These are phyloP conservation scores for Acanthococcus lagerstroemiae DNA, from an alignment of 2,888 invertebrate species.

Conservation along the genomic window DNA sequence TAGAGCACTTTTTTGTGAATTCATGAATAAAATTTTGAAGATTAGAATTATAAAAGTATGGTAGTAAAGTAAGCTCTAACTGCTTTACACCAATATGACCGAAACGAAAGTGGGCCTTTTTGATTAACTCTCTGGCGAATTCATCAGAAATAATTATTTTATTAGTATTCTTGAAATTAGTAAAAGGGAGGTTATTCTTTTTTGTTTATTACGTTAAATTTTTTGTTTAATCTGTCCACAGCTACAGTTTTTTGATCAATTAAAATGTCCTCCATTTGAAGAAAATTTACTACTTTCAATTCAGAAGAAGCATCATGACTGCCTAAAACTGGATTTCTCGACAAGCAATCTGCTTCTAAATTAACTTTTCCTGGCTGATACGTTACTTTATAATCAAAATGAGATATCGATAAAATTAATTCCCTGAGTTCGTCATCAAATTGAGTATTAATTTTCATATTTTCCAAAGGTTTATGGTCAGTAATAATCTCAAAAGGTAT, in stretches of 20 bases:
- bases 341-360: constrained; percentile 35
- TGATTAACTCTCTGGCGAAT: constrained; percentile 26
- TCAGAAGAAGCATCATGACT: constrained; percentile 29
- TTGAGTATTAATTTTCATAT: too few relatives aligned
- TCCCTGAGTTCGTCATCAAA: too few relatives aligned
- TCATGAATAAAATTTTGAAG: constrained; percentile 34
- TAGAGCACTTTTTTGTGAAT: too few relatives aligned
- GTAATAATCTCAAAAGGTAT: too few relatives aligned
- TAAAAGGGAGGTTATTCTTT: constrained; percentile 30
- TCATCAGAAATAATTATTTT: too few relatives aligned
- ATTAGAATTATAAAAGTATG: constrained; percentile 11
- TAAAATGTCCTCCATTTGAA: constrained; percentile 33
- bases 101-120: too few relatives aligned
- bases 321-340: constrained; percentile 35
- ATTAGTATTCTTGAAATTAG: constrained; percentile 26
- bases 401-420: too few relatives aligned
- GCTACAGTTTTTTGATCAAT: constrained; percentile 31
- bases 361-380: too few relatives aligned
- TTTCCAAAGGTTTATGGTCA: too few relatives aligned
- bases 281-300: neutral
- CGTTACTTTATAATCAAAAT: constrained; percentile 35
- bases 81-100: constrained; percentile 12
- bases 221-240: constrained; percentile 1
- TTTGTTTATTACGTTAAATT: constrained; percentile 16
- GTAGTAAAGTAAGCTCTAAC: neutral